A percentile compares a stretch with the other conserved stretches of the same genome.
Evolutionary conservation across 2,888 invertebrate genomes (phyloP).

Genomic region (Thymelicus lineola): DNA sequence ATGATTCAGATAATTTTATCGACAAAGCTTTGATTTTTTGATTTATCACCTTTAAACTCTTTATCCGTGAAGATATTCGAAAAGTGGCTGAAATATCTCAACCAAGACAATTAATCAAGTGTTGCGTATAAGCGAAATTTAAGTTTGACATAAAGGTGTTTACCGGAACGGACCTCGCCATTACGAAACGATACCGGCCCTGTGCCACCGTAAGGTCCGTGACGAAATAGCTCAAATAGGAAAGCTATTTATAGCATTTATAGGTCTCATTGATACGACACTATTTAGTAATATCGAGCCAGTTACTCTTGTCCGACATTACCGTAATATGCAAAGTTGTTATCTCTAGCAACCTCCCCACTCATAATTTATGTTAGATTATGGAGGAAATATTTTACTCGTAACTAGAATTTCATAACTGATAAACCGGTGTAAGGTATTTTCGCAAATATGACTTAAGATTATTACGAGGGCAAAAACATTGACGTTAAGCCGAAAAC

Average conservation of each 20-base stretch:
- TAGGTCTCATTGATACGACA: constrained; percentile 33
- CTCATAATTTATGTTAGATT: constrained; percentile 13
- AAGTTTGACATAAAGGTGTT: constrained; percentile 24
- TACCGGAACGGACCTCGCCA: constrained; percentile 3
- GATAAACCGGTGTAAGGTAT: neutral
- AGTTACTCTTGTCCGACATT: constrained; percentile 26
- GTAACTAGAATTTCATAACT: neutral
- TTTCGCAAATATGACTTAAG: too few relatives aligned
- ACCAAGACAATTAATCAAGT: neutral
- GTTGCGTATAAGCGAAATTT: neutral
- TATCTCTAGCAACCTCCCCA: constrained; percentile 7
- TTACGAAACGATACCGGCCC: constrained; percentile 21
- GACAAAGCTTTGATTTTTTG: neutral
- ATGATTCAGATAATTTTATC: neutral
- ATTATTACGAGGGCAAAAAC: too few relatives aligned
- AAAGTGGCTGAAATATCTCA: too few relatives aligned
- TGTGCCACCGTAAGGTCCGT: constrained; percentile 27
- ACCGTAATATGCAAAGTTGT: constrained; percentile 35
- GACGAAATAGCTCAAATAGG: constrained; percentile 34
- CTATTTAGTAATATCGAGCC: constrained; percentile 28
- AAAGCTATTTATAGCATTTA: constrained; percentile 36
- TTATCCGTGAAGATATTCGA: too few relatives aligned
- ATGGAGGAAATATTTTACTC: constrained; percentile 1
- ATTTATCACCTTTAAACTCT: too few relatives aligned
- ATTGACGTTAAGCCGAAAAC: too few relatives aligned